A percentile compares a stretch with the other conserved stretches of the same genome.
Evolutionary conservation across 2,888 invertebrate genomes (phyloP).

Genomic region (Toxonevra muliebris): DNA sequence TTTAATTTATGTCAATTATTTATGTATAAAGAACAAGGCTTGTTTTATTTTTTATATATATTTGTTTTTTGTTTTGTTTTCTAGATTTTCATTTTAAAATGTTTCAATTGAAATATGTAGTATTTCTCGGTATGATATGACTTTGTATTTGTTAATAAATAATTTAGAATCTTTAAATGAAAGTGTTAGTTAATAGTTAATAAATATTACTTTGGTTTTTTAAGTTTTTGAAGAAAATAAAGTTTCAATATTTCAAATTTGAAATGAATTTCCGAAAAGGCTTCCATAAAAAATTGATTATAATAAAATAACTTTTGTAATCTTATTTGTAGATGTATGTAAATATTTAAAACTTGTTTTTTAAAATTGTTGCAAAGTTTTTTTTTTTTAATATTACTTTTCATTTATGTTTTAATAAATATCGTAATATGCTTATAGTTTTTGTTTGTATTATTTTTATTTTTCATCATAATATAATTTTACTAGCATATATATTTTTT

Average conservation of each 20-base stretch:
- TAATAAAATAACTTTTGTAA: constrained; percentile 8
- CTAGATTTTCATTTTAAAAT: constrained; percentile 40
- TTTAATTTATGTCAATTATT: constrained; percentile 36
- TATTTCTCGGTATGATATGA: constrained; percentile 23
- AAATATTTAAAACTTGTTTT: constrained; percentile 38
- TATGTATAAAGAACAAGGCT: constrained; percentile 49
- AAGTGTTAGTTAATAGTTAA: no score
- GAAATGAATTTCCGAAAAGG: no score
- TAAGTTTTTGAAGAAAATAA: no score
- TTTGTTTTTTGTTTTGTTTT: constrained; percentile 23
- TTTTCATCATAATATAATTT: no score
- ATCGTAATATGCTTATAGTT: constrained; percentile 20
- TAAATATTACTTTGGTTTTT: no score
- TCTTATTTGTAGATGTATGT: constrained; percentile 1
- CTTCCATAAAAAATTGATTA: no score
- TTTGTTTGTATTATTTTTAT: no score
- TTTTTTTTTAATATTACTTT: constrained; percentile 20
- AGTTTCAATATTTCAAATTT: no score
- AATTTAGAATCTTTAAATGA: background rate
- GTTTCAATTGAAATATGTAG: constrained; percentile 37
- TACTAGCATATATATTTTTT: no score
- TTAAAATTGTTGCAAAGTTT: constrained; percentile 31
- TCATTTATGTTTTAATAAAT: constrained; percentile 21
- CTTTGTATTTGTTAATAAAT: constrained; percentile 7
- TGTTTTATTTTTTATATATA: constrained; percentile 36